Conservation (phyloP, 2,797 vertebrate genomes). For the Micrastur ruficollis region DNA sequence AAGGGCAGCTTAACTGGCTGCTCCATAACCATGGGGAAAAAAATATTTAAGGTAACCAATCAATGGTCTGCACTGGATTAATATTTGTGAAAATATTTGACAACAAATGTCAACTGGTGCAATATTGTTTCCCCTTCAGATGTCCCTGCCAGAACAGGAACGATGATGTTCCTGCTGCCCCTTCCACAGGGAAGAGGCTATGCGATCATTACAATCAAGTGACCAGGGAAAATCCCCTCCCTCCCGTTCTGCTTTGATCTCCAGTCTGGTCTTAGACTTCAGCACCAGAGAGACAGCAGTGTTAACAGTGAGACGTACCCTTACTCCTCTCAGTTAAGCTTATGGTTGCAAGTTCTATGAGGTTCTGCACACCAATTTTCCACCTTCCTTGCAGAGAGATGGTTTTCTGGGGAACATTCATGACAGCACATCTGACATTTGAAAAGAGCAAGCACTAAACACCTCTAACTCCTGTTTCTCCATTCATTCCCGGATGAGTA, state of each 20-base stretch:
- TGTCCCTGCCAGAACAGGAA: background rate
- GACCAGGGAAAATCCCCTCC: background rate
- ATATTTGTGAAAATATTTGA: background rate
- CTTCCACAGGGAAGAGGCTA: background rate
- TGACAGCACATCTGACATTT: background rate
- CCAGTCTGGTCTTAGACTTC: background rate
- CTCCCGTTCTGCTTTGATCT: background rate
- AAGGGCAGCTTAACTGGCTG: background rate
- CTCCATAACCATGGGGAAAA: background rate
- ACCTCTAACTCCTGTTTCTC: background rate
- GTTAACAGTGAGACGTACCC: background rate
- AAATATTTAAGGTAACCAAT: background rate
- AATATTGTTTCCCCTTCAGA: constrained; percentile 25
- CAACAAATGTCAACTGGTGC: background rate
- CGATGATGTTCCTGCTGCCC: background rate
- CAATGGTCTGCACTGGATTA: background rate
- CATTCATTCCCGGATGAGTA: background rate
- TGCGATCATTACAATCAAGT: background rate
- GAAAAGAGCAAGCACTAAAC: background rate
- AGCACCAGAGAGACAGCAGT: background rate
- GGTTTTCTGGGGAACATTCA: background rate
- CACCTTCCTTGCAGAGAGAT: background rate
- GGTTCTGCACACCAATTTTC: background rate
- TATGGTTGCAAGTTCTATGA: background rate
- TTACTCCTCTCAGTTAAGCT: background rate